Base-by-base conservation (phyloP, 2,797 vertebrate genomes). In the Aplochiton taeniatus region DNA sequence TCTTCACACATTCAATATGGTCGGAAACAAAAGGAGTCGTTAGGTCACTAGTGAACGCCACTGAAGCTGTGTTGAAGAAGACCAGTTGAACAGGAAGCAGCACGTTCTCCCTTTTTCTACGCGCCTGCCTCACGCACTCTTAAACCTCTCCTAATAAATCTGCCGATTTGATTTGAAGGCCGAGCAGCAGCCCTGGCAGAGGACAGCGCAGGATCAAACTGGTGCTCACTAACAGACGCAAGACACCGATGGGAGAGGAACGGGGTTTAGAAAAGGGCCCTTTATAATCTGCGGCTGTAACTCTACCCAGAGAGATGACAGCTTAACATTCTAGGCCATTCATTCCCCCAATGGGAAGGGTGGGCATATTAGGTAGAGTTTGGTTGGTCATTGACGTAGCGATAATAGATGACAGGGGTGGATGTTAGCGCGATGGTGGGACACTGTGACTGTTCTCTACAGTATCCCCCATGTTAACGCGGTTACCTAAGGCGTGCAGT, bases 1-100 rank as follows among this genome's bases (percentile, higher is more conserved):
- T 89, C 78, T 87, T 89, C 88, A 94, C 95, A 98, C 96, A 98
- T 97, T 98, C 96, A 97, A 93, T 96, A 94, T 93, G 93, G 95
- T 98, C 97, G 95, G 94, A 95, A 89, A 31, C 2, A 31, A 31
- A 31, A 86, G 85, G 83, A 84, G 87, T 78, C 68, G 80, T 82
- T 74, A 69, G 73, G 83, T 90, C 81, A 85, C 79, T 80, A 74
- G 64, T 76, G 83, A 86, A 80, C 79, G 82, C 84, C 81, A 80
- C 84, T 80, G 82, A 86, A 88, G 78, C 73, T 78, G 77, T 70
- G 51, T 79, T 74, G 82, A 73, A 75, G 77, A 75, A 89, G 89
- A 91, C 82, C 87, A 89, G 87, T 88, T 84, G 71, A 70, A 80
- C 79, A 75, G 84, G 83, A 83, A 87, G 85, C 78, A 86, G 78